Conservation (phyloP, 2,113 vertebrate species). For the Platysternon megacephalum region DNA sequence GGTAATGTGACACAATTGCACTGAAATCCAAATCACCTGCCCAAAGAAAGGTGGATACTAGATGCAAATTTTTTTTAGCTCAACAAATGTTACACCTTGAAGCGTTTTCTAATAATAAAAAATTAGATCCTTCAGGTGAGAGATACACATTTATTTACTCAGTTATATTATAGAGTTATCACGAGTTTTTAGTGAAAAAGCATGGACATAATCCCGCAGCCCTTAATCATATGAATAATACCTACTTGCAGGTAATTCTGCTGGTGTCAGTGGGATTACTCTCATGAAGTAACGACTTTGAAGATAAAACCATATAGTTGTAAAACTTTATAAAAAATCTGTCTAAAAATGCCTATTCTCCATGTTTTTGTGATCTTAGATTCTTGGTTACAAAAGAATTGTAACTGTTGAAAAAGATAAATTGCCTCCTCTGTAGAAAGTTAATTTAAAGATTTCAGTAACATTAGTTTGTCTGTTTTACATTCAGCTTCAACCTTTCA, state of each 20-base stretch:
- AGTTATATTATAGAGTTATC: conserved; percentile 52
- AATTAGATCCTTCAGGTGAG: background rate
- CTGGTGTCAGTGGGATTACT: conserved; percentile 25
- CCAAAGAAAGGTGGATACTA: conserved; percentile 37
- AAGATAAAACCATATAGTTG: conserved; percentile 28
- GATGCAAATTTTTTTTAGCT: background rate
- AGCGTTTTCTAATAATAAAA: background rate
- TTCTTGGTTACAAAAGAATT: conserved; percentile 22
- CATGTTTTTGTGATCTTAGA: conserved; percentile 9
- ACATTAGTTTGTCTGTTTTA: conserved; percentile 24
- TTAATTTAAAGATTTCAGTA: conserved; percentile 5
- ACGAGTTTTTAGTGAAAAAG: conserved; percentile 8
- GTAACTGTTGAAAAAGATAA: background rate
- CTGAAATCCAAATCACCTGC: background rate
- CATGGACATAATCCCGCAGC: background rate
- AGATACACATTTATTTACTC: background rate
- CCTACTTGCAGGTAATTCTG: conserved; percentile 22
- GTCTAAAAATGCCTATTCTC: conserved; percentile 17
- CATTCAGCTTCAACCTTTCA: background rate
- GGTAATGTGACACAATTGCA: background rate
- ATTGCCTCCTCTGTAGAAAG: conserved; percentile 15
- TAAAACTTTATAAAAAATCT: conserved; percentile 17
- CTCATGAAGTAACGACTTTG: conserved; percentile 5
- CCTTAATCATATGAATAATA: conserved; percentile 19
- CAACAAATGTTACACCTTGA: conserved; percentile 1